Percentiles rank a stretch among this genome's conserved stretches.
Conservation (phyloP, 2,888 invertebrate species). For the Cephus spinipes region DNA sequence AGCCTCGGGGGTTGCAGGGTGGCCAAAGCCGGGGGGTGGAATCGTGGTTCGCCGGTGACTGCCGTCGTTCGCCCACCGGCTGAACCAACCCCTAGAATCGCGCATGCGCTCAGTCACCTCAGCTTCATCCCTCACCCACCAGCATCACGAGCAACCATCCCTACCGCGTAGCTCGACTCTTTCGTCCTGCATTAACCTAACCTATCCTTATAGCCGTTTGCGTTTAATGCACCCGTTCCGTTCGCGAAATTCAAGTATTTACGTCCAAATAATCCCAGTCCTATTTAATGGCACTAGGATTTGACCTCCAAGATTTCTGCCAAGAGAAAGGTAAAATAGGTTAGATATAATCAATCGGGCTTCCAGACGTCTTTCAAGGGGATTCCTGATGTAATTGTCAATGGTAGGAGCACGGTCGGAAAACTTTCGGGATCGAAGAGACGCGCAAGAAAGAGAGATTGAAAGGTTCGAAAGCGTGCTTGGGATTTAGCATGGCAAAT, state of each 20-base stretch:
- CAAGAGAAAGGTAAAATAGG: neutral
- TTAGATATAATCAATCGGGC: neutral
- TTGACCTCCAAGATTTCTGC: neutral
- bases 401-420: neutral
- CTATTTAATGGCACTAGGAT: neutral
- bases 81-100: conserved; percentile 36
- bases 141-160: neutral
- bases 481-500: neutral
- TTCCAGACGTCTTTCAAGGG: neutral
- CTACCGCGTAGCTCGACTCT: neutral
- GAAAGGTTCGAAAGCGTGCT: neutral
- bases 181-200: neutral
- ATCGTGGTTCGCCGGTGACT: conserved; percentile 58
- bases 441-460: neutral
- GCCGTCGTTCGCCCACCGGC: conserved; percentile 40
- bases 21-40: conserved; percentile 20
- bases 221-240: neutral
- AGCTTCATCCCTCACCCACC: neutral
- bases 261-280: neutral
- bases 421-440: neutral
- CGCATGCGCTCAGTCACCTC: conserved; percentile 36
- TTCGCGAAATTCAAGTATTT: neutral
- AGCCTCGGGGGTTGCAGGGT: conserved; percentile 18
- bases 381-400: neutral
- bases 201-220: neutral